Base-by-base conservation (phyloP, 2,888 invertebrate species). In the Drosophila birchii region DNA sequence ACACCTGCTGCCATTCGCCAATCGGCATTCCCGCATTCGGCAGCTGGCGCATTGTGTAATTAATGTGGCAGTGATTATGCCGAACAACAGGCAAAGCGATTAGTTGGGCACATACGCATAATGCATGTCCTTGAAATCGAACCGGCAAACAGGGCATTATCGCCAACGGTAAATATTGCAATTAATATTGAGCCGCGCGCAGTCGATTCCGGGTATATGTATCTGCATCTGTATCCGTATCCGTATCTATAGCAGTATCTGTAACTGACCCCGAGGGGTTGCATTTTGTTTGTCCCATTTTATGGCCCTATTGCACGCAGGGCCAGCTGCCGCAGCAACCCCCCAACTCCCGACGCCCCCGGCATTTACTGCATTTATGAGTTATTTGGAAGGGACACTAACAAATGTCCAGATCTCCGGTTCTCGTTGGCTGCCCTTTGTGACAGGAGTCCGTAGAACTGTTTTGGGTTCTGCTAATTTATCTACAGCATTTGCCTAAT, bases 401-500 rank as follows among this genome's bases (percentile, higher is more conserved):
- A 67, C 67, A 67, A 67, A 67, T 67, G 67, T 67, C 58, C 67
- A 57, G 45, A 47, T 60, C 41, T 51, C 23, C 41, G 51, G 74
- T 71, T 68, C 81, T 63, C 72, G 81, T 55, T 69, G 62, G 71
- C 57, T 77, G 88, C 75, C 61, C 75, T 80, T 78, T 72, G 78
- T 78, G 82, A 80, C 79, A 69, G 74, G 32, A 53, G 72, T 68
- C 62, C 73, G 77, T 87, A 59, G 78, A 83, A 88, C 74, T 88
- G 81, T 86, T 88, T 74, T 80, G 78, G 63, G 63, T 56, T 56
- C 58, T 64, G 75, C 86, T 88, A 88, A 86, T 86, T 88, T 86
- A 90, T 86, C 79, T 78, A 63, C 81, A 69, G 76, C 87, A 80
- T 90, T 90, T 87, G 87, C 61, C 78, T 86, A 86, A 86, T 90